A percentile compares a stretch with the other conserved stretches of the same genome.
phyloP scores from a whole-genome alignment of 1,140 invertebrate species.

The Drosophila busckii region DNA sequence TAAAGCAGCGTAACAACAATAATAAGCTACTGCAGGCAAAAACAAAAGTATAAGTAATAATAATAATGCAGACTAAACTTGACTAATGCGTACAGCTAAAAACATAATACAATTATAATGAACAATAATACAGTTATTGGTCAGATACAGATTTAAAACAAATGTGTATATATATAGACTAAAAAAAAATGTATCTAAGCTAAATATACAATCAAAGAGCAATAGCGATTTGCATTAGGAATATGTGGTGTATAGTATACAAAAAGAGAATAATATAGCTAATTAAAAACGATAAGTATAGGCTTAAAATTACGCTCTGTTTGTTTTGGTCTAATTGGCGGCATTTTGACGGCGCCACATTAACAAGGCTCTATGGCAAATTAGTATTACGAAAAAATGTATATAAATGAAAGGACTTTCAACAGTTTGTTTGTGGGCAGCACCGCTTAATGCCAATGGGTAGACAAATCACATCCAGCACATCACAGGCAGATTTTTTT shows the following conservation, averaged over 20 bases:
- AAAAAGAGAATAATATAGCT: constrained; percentile 37
- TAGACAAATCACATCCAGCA: constrained; percentile 74
- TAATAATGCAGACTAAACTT: no score
- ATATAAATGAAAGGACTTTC: not conserved
- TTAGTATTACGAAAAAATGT: constrained; percentile 10
- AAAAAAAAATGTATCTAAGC: constrained; percentile 24
- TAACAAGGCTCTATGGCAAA: constrained; percentile 48
- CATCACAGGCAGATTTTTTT: constrained; percentile 71
- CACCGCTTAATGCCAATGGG: constrained; percentile 45
- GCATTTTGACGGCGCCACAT: constrained; percentile 35
- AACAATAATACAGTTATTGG: not conserved
- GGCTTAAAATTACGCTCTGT: constrained; percentile 69
- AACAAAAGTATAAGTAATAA: no score
- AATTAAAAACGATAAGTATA: no score
- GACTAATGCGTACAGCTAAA: constrained; percentile 1
- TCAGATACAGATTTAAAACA: not conserved
- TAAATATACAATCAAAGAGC: constrained; percentile 22
- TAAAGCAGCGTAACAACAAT: no score
- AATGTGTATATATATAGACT: not conserved
- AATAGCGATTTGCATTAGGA: not conserved
- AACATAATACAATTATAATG: constrained; percentile 12
- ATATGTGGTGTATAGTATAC: not conserved
- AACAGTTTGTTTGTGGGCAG: constrained; percentile 12
- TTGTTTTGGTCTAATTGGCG: constrained; percentile 65
- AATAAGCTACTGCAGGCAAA: no score